Conservation (phyloP, 2,113 vertebrate species). For the Thomomys bottae region DNA sequence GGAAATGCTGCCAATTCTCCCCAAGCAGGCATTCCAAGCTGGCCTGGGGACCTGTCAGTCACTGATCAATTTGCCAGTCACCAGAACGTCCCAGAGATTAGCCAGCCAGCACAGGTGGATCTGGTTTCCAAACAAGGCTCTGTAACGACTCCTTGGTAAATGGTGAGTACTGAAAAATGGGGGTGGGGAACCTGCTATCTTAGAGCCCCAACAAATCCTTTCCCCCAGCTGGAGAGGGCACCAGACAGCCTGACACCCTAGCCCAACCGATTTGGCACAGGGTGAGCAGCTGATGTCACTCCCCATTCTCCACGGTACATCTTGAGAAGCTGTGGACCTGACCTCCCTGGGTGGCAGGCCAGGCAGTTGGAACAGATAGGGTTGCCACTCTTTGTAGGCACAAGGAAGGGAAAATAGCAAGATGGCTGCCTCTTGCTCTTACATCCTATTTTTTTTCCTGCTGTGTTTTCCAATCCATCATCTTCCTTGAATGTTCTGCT, state of each 20-base stretch:
- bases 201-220: slow-evolving; percentile 48
- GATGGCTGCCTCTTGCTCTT: background rate
- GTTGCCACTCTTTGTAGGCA: background rate
- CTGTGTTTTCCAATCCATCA: background rate
- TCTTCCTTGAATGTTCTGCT: background rate
- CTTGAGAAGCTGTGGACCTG: background rate
- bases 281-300: slow-evolving; percentile 10
- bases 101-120: slow-evolving; percentile 53
- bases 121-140: slow-evolving; percentile 55
- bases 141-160: background rate
- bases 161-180: background rate
- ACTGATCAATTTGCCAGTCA: slow-evolving; percentile 53
- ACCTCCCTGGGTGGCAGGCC: slow-evolving; percentile 25
- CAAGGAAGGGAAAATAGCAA: background rate
- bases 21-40: slow-evolving; percentile 35
- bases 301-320: slow-evolving; percentile 35
- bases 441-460: background rate
- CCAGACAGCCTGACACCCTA: slow-evolving; percentile 61
- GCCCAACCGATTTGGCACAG: slow-evolving; percentile 69
- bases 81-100: slow-evolving; percentile 1
- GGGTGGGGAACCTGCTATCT: background rate
- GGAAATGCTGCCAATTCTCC: slow-evolving; percentile 40
- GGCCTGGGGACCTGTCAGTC: slow-evolving; percentile 58
- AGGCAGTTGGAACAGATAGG: background rate
- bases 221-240: slow-evolving; percentile 27